A percentile compares a stretch with the other conserved stretches of the same genome.
These are phyloP conservation scores for Globicephala melas DNA, from an alignment of 2,113 vertebrate species.

Conservation along the genomic window DNA sequence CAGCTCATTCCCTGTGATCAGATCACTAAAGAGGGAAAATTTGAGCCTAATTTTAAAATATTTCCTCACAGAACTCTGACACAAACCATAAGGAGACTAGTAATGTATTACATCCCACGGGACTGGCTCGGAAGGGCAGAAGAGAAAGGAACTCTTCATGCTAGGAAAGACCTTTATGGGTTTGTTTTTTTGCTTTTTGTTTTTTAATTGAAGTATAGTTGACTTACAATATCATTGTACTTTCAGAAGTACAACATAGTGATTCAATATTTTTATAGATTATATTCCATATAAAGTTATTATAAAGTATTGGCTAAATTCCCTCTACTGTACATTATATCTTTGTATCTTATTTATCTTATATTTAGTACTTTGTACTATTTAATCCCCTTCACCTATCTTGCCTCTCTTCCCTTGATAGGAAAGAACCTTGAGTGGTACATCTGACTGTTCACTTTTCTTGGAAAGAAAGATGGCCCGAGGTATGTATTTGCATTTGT, in stretches of 20 bases:
- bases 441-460: neutral
- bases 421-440: neutral
- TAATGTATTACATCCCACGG: neutral
- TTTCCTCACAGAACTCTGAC: neutral
- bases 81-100: neutral
- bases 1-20: neutral
- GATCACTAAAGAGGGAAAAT: neutral
- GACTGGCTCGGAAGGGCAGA: neutral
- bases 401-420: neutral
- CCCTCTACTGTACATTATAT: too few relatives aligned
- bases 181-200: too few relatives aligned
- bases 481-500: neutral
- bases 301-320: too few relatives aligned
- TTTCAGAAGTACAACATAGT: too few relatives aligned
- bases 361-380: too few relatives aligned
- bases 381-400: too few relatives aligned
- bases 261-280: too few relatives aligned
- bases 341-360: too few relatives aligned
- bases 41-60: neutral
- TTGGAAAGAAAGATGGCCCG: neutral
- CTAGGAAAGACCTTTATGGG: neutral
- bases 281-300: too few relatives aligned
- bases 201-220: too few relatives aligned
- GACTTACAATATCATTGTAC: too few relatives aligned
- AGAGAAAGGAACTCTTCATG: neutral